These are phyloP conservation scores for Rachycentron canadum DNA, from an alignment of 2,797 vertebrate species.

Conservation along the genomic window DNA sequence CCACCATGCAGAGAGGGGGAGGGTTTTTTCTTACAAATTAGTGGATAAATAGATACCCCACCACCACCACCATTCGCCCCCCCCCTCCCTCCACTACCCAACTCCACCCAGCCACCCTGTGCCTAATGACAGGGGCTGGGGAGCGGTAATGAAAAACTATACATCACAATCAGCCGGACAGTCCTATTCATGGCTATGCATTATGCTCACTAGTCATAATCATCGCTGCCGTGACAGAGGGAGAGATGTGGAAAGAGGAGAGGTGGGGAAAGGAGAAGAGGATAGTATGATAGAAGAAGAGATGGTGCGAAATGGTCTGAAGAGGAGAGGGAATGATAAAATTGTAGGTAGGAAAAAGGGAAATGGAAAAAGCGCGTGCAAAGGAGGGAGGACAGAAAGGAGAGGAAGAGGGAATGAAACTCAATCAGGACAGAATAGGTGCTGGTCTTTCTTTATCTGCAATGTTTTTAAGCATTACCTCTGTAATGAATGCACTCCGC, in stretches of 20 bases:
- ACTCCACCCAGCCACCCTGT: conserved; percentile 86
- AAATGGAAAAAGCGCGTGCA: conserved; percentile 44
- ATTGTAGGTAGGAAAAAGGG: conserved; percentile 42
- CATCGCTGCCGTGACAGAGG: conserved; percentile 86
- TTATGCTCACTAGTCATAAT: conserved; percentile 96
- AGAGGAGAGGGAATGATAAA: conserved; percentile 48
- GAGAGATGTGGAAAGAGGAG: conserved; percentile 66
- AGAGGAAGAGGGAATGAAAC: conserved; percentile 44
- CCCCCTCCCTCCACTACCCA: conserved; percentile 54
- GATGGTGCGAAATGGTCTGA: conserved; percentile 66
- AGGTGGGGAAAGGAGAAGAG: conserved; percentile 47
- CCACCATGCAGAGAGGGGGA: conserved; percentile 94
- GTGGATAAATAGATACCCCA: conserved; percentile 98
- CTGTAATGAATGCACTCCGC: conserved; percentile 57
- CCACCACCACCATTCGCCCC: conserved; percentile 78
- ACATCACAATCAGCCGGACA: conserved; percentile 99
- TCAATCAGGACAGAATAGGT: conserved; percentile 37
- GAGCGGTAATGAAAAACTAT: conserved; percentile 99
- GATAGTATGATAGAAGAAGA: conserved; percentile 51
- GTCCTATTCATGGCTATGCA: conserved; percentile 97
- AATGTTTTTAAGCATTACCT: conserved; percentile 50
- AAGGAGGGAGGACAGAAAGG: conserved; percentile 30
- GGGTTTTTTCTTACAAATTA: conserved; percentile 94
- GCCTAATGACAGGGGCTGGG: conserved; percentile 97
- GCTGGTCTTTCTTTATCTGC: conserved; percentile 40